phyloP scores from a whole-genome alignment of 2,797 vertebrate species.

The Manis javanica region DNA sequence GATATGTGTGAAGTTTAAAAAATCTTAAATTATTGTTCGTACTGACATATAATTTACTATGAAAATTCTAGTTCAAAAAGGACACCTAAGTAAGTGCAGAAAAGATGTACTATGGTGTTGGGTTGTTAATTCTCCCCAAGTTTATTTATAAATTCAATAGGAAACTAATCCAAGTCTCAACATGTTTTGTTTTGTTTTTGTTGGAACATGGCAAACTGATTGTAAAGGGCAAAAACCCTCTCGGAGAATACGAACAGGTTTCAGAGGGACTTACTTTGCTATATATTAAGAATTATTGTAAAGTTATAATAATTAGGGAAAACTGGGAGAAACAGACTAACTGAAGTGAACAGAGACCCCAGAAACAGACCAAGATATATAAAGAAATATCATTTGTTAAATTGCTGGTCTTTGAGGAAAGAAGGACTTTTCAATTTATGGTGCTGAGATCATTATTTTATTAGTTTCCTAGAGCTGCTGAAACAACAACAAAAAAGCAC shows the following conservation, averaged over 20 bases:
- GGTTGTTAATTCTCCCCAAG: neutral
- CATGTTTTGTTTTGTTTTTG: slow-evolving; percentile 24
- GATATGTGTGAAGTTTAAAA: neutral
- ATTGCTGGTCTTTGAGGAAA: neutral
- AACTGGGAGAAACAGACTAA: neutral
- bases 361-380: neutral
- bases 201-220: neutral
- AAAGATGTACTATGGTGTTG: neutral
- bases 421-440: neutral
- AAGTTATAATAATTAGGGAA: neutral
- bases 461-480: neutral
- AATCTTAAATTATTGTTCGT: neutral
- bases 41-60: neutral
- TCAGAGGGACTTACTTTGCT: neutral
- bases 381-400: neutral
- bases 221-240: neutral
- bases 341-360: neutral
- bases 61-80: neutral
- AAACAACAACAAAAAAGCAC: neutral
- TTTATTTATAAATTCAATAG: neutral
- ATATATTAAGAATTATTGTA: neutral
- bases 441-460: neutral
- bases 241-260: neutral
- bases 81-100: neutral
- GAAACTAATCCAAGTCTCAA: neutral